Evolutionary conservation across 2,888 invertebrate genomes (phyloP).

Genomic region (Lasiommata megera): DNA sequence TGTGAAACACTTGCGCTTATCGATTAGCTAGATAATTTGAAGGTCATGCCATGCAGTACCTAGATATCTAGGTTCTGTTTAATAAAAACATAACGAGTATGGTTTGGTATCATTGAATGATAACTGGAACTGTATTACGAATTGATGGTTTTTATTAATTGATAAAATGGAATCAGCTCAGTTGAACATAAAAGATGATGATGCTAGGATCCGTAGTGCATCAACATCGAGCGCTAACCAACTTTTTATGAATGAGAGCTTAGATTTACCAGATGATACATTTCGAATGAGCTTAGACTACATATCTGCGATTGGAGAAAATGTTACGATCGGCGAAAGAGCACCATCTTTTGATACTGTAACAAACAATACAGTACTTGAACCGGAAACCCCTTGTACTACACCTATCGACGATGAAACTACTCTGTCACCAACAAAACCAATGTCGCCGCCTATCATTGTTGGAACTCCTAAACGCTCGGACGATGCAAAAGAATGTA

Average conservation of each 20-base stretch:
- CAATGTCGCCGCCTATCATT: slow-evolving; percentile 35
- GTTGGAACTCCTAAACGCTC: slow-evolving; percentile 26
- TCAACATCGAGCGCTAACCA: slow-evolving; percentile 57
- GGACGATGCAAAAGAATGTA: neutral
- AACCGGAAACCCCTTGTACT: slow-evolving; percentile 31
- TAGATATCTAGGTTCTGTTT: slow-evolving; percentile 38
- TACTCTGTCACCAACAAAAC: slow-evolving; percentile 31
- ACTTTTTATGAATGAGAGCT: slow-evolving; percentile 54
- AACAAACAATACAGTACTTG: slow-evolving; percentile 27
- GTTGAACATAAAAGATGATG: slow-evolving; percentile 41
- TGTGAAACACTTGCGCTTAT: slow-evolving; percentile 75
- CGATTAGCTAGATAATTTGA: slow-evolving; percentile 75
- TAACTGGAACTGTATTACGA: neutral
- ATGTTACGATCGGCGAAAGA: slow-evolving; percentile 61
- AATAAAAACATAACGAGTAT: slow-evolving; percentile 15
- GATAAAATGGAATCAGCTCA: slow-evolving; percentile 51
- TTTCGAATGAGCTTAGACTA: slow-evolving; percentile 68
- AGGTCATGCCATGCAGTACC: slow-evolving; percentile 45
- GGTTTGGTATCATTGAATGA: slow-evolving; percentile 5
- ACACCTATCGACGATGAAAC: slow-evolving; percentile 38
- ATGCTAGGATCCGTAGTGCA: slow-evolving; percentile 39
- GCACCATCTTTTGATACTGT: slow-evolving; percentile 48
- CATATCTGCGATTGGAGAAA: slow-evolving; percentile 64
- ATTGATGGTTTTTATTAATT: slow-evolving; percentile 5
- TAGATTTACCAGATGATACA: slow-evolving; percentile 65